These are phyloP conservation scores for Omphaloscelis lunosa DNA, from an alignment of 2,888 invertebrate genomes.

Conservation along the genomic window DNA sequence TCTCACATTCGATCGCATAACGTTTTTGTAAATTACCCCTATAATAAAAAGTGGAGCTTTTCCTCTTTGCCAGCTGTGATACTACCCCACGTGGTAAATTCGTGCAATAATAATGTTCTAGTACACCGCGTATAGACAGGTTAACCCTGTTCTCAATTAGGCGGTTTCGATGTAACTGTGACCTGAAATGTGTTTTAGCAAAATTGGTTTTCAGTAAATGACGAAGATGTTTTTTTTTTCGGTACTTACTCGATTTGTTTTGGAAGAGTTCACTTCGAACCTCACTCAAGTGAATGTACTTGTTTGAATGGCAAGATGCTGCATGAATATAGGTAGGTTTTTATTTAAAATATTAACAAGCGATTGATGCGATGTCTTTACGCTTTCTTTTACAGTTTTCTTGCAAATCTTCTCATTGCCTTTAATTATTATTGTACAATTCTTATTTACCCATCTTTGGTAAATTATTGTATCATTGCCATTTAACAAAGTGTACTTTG, in stretches of 20 bases:
- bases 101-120: slow-evolving; percentile 66
- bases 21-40: slow-evolving; percentile 56
- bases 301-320: no score
- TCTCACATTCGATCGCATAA: slow-evolving; percentile 38
- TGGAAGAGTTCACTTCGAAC: background rate
- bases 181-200: background rate
- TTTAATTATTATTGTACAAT: no score
- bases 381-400: no score
- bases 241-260: background rate
- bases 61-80: slow-evolving; percentile 55
- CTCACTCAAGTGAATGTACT: background rate
- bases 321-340: no score
- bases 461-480: no score
- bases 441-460: no score
- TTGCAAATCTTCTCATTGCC: no score
- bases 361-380: no score
- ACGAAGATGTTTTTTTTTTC: background rate
- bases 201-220: slow-evolving; percentile 1
- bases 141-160: slow-evolving; percentile 45
- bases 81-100: slow-evolving; percentile 35
- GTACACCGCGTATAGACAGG: slow-evolving; percentile 58
- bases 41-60: slow-evolving; percentile 66
- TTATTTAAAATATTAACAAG: no score
- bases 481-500: no score
- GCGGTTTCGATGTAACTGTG: background rate